Conservation (phyloP, 2,113 vertebrate species). For the Isurus oxyrinchus region DNA sequence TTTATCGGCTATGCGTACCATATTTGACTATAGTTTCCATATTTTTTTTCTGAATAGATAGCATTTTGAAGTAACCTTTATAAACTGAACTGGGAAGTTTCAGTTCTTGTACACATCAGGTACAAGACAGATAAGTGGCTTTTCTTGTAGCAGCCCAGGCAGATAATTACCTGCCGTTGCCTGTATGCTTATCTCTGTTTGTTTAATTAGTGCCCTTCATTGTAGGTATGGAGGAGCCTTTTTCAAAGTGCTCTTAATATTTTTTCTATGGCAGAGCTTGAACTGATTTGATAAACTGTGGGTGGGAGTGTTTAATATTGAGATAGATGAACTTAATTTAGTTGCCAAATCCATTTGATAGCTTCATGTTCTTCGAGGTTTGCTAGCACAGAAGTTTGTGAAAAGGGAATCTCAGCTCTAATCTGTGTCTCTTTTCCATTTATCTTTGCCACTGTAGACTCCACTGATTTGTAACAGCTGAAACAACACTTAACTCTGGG, state of each 20-base stretch:
- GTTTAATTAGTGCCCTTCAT: not conserved
- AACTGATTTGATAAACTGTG: not conserved
- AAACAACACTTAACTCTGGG: not conserved
- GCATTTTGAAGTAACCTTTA: not conserved
- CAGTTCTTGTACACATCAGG: not conserved
- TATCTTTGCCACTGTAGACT: not conserved
- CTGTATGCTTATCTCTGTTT: not conserved
- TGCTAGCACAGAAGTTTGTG: not conserved
- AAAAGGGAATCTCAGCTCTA: not conserved
- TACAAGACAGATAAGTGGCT: not conserved
- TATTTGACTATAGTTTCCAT: not conserved
- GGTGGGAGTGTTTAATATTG: not conserved
- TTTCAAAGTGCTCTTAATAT: not conserved
- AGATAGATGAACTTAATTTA: not conserved
- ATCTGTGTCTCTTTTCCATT: no score
- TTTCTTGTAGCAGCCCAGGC: not conserved
- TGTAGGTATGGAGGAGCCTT: not conserved
- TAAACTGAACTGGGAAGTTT: not conserved
- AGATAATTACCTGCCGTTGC: not conserved
- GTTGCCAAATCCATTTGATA: not conserved
- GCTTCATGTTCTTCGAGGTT: not conserved
- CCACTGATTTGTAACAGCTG: slow-evolving; percentile 11
- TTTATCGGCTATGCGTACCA: not conserved
- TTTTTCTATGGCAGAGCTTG: not conserved
- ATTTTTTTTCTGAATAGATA: not conserved